A percentile compares a stretch with the other conserved stretches of the same genome.
Conservation (phyloP, 1,140 invertebrate genomes). For the Monochamus saltuarius region DNA sequence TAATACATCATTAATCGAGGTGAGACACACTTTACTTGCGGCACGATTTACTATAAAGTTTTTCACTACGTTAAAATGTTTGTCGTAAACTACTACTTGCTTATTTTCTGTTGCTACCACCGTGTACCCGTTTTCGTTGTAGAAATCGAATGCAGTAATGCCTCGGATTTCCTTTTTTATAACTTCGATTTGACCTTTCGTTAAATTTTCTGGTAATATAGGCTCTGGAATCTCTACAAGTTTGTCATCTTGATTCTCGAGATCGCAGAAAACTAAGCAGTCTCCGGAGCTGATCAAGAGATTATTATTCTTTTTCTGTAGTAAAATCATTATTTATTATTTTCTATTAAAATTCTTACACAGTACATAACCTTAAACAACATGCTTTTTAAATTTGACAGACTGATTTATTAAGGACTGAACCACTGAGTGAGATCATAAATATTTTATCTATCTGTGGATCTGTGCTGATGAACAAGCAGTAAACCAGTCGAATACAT, state of each 20-base stretch:
- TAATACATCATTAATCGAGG: constrained; percentile 61
- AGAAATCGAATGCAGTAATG: constrained; percentile 26
- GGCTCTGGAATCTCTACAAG: constrained; percentile 23
- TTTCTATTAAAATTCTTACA: too few species aligned
- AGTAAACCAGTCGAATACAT: too few species aligned
- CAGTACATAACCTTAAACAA: too few species aligned
- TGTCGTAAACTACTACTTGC: constrained; percentile 42
- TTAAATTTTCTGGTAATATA: constrained; percentile 23
- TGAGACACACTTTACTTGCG: constrained; percentile 71
- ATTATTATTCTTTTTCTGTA: constrained; percentile 5
- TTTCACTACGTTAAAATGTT: constrained; percentile 34
- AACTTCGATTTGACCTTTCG: constrained; percentile 27
- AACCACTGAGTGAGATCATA: too few species aligned
- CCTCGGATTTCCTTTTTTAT: constrained; percentile 24
- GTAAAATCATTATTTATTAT: constrained; percentile 12
- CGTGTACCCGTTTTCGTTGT: constrained; percentile 24
- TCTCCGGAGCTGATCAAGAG: constrained; percentile 11
- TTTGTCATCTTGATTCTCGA: constrained; percentile 2
- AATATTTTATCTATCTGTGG: too few species aligned
- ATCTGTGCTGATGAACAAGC: too few species aligned
- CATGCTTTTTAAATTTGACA: too few species aligned
- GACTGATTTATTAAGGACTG: too few species aligned
- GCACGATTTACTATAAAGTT: constrained; percentile 52
- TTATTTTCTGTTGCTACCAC: constrained; percentile 44
- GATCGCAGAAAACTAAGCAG: constrained; percentile 5